Evolutionary conservation across 2,797 vertebrate genomes (phyloP), one percentile per base, ranked within the genome.

Genomic region (Chelonia mydas): DNA sequence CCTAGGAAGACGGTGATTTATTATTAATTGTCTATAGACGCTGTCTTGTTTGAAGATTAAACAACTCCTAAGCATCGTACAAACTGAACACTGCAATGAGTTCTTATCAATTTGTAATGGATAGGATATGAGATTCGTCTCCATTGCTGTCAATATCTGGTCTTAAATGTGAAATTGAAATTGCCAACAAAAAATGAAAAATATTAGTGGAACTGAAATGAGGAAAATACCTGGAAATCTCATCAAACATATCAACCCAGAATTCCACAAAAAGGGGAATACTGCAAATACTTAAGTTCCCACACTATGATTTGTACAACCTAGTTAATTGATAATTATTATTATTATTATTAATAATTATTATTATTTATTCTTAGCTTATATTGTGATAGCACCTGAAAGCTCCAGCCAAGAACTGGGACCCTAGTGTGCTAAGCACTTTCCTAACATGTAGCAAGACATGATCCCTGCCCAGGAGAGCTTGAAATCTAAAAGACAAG

Each of bases 41-140:
- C 54, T 50, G 89, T 54, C 54, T 95, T 90, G 55, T 49, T 88
- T 86, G 65, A 87, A 96, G 78, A 92, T 91, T 87, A 96, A 97
- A 92, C 37, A 68, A 89, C 10, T 89, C 45, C 21, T 47, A 96
- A 93, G 83, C 87, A 95, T 94, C 77, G 45, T 79, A 84, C 93
- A 88, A 79, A 96, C 91, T 96, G 93, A 96, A 95, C 87, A 91
- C 50, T 92, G 55, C 82, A 93, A 92, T 88, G 81, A 92, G 12
- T 74, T 95, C 91, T 87, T 96, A 83, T 84, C 91, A 84, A 91
- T 96, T 92, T 49, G 88, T 94, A 77, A 93, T 55, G 91, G 27
- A 84, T 89, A 84, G 49, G 15, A 57, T 27, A 84, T 6, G 61
- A 81, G 53, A 4, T 47, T 80, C 25, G 59, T 85, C 89, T 47